Percentiles rank a stretch among this genome's conserved stretches.
Conservation (phyloP, 2,797 vertebrate species). For the Macroramphosus scolopax region DNA sequence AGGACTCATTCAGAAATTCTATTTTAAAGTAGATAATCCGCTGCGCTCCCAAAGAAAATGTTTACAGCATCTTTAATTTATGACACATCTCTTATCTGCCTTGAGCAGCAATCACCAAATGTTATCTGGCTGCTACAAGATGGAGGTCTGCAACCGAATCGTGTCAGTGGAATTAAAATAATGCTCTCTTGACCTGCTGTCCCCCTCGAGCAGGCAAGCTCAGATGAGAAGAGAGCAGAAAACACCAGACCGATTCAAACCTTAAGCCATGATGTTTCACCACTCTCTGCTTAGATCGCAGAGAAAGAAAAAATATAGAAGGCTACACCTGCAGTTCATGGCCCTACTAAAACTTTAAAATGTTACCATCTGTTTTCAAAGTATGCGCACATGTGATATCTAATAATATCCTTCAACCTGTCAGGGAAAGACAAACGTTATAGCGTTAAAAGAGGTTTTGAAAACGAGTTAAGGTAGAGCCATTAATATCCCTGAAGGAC, state of each 20-base stretch:
- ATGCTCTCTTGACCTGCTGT: conserved; percentile 51
- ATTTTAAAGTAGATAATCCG: conserved; percentile 20
- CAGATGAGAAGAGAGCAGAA: conserved; percentile 18
- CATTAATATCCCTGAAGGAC: conserved; percentile 52
- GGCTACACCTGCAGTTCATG: conserved; percentile 34
- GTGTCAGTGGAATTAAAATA: conserved; percentile 47
- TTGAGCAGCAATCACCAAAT: conserved; percentile 43
- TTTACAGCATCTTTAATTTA: conserved; percentile 45
- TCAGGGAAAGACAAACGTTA: conserved; percentile 47
- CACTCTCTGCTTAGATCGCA: conserved; percentile 1
- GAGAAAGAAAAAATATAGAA: conserved; percentile 39
- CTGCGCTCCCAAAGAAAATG: not conserved
- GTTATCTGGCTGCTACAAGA: conserved; percentile 53
- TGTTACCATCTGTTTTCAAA: conserved; percentile 26
- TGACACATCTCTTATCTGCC: conserved; percentile 51
- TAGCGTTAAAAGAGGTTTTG: conserved; percentile 22
- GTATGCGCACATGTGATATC: conserved; percentile 33
- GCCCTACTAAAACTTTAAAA: conserved; percentile 40
- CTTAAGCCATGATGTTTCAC: conserved; percentile 2
- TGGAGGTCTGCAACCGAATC: conserved; percentile 25
- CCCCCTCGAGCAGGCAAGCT: conserved; percentile 1
- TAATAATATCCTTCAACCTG: conserved; percentile 41
- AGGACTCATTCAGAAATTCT: conserved; percentile 15
- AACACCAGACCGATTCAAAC: conserved; percentile 17
- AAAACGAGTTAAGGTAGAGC: conserved; percentile 29